Percentiles rank a stretch among this genome's conserved stretches.
phyloP scores from a whole-genome alignment of 2,113 vertebrate species.

The Patagioenas fasciata region DNA sequence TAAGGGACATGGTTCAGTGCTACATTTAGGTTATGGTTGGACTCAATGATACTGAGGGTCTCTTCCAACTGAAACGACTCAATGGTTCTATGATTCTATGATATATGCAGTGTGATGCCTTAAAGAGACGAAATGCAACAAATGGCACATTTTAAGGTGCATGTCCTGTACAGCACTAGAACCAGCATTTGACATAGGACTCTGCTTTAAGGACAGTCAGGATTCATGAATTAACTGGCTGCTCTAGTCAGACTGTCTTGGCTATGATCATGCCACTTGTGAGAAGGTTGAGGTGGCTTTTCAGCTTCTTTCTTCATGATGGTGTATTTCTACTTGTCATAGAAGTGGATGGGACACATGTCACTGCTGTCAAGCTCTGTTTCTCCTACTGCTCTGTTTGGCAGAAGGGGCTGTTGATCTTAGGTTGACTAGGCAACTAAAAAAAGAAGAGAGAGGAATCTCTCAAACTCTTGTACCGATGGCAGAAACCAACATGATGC shows the following conservation, averaged over 20 bases:
- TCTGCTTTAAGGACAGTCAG: background rate
- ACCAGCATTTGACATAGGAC: background rate
- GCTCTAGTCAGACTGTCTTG: fast-evolving
- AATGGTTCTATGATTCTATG: too few relatives aligned
- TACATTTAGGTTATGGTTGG: too few relatives aligned
- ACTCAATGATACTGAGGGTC: too few relatives aligned
- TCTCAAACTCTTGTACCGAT: background rate
- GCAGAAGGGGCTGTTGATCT: background rate
- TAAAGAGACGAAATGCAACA: background rate
- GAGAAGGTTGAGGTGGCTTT: background rate
- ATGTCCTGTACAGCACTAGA: background rate
- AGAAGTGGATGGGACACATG: fast-evolving
- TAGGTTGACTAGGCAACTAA: background rate
- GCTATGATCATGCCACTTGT: background rate
- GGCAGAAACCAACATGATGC: background rate
- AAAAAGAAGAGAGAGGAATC: background rate
- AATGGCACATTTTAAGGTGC: background rate
- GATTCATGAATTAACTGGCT: background rate
- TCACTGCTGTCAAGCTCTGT: background rate
- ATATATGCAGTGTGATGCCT: background rate
- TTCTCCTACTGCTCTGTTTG: background rate
- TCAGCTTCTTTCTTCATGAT: background rate
- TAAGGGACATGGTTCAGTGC: too few relatives aligned
- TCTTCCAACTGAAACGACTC: too few relatives aligned
- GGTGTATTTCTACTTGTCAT: background rate